Conservation (phyloP, 2,797 vertebrate species). For the Sebastiscus tertius region DNA sequence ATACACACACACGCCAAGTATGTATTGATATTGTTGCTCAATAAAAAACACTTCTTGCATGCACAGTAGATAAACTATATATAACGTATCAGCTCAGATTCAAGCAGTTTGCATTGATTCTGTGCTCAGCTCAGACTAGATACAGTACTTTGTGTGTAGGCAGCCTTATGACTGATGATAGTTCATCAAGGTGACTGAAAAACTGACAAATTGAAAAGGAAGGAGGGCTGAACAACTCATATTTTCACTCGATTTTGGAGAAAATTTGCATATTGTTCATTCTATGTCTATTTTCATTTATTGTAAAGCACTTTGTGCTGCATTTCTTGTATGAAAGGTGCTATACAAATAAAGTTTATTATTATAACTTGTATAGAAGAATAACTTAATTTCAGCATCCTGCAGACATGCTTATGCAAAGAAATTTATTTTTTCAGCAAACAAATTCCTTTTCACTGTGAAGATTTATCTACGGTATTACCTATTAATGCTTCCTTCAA, state of each 20-base stretch:
- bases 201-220: slow-evolving; percentile 25
- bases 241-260: slow-evolving; percentile 14
- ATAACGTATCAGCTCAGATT: background rate
- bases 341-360: background rate
- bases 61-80: background rate
- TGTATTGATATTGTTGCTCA: background rate
- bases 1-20: too few species aligned
- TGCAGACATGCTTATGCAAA: background rate
- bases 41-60: background rate
- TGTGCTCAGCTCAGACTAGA: background rate
- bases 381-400: background rate
- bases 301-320: background rate
- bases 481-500: slow-evolving; percentile 8
- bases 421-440: slow-evolving; percentile 11
- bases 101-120: background rate
- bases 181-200: slow-evolving; percentile 48
- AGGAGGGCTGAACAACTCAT: background rate
- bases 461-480: slow-evolving; percentile 16
- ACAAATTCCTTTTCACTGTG: slow-evolving; percentile 20
- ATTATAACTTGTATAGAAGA: slow-evolving; percentile 2
- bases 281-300: background rate
- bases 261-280: background rate
- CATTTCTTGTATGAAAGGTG: background rate
- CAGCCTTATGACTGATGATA: slow-evolving; percentile 27
- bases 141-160: background rate